Conservation (phyloP, 2,113 vertebrate species). For the Pongo abelii region DNA sequence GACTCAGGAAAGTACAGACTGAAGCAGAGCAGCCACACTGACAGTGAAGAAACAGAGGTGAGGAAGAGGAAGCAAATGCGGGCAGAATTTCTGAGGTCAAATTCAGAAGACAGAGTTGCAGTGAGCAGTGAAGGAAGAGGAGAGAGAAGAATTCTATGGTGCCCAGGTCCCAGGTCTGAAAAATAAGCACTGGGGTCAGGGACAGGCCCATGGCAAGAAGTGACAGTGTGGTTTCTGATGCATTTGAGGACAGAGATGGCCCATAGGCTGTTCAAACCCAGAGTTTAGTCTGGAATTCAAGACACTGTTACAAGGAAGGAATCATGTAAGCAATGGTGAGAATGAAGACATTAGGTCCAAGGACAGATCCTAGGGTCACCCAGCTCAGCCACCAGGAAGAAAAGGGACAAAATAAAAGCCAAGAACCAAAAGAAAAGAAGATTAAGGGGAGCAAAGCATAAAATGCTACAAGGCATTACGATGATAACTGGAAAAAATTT, state of each 20-base stretch:
- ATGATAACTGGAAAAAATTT: background rate
- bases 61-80: background rate
- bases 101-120: background rate
- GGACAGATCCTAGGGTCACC: background rate
- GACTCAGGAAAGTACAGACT: fast-evolving
- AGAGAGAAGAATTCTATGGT: background rate
- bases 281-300: background rate
- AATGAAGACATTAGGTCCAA: background rate
- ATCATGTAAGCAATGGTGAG: background rate
- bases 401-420: background rate
- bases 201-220: background rate
- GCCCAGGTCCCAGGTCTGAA: background rate
- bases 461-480: background rate
- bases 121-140: background rate
- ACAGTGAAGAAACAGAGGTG: background rate
- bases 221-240: background rate
- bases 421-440: background rate
- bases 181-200: background rate
- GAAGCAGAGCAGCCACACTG: too few relatives aligned
- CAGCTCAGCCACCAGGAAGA: background rate
- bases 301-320: background rate
- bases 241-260: background rate
- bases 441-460: background rate
- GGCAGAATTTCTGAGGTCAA: background rate
- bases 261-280: background rate